Evolutionary conservation across 2,888 invertebrate species (phyloP).

Genomic region (Ditula angustiorana): DNA sequence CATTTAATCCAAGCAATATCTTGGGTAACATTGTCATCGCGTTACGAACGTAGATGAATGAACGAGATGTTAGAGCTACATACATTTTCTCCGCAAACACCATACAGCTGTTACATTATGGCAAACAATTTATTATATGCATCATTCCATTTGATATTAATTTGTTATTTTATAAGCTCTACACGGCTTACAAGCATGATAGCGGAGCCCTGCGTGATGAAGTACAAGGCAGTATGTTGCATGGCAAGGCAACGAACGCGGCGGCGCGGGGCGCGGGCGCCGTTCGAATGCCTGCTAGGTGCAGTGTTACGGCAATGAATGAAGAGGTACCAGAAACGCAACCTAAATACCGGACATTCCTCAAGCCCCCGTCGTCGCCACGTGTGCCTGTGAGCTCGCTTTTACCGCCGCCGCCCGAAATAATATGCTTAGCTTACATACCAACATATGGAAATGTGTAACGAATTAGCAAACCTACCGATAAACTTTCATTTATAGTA

Average conservation of each 20-base stretch:
- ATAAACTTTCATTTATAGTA: slow-evolving; percentile 44
- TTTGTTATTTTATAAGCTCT: no score
- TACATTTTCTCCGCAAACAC: no score
- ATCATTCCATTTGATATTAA: no score
- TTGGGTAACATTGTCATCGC: no score
- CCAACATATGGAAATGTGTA: slow-evolving; percentile 68
- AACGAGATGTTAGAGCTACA: no score
- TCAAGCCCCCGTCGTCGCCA: slow-evolving; percentile 72
- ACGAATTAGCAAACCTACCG: slow-evolving; percentile 65
- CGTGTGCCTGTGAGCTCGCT: slow-evolving; percentile 75
- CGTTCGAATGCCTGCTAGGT: slow-evolving; percentile 60
- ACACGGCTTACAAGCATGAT: slow-evolving; percentile 14
- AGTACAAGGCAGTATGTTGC: slow-evolving; percentile 1
- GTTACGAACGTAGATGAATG: no score
- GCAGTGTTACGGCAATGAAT: slow-evolving; percentile 82
- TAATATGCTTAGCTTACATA: slow-evolving; percentile 75
- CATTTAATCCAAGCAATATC: no score
- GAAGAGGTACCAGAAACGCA: slow-evolving; percentile 83
- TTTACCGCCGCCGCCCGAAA: slow-evolving; percentile 75
- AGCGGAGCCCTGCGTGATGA: slow-evolving; percentile 28
- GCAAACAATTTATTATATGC: no score
- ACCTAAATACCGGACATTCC: slow-evolving; percentile 84
- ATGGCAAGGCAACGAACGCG: slow-evolving; percentile 18
- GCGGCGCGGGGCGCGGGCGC: slow-evolving; percentile 42
- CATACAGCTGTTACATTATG: no score